A percentile compares a stretch with the other conserved stretches of the same genome.
phyloP scores from a whole-genome alignment of 2,113 vertebrate genomes.

The Arenaria interpres region DNA sequence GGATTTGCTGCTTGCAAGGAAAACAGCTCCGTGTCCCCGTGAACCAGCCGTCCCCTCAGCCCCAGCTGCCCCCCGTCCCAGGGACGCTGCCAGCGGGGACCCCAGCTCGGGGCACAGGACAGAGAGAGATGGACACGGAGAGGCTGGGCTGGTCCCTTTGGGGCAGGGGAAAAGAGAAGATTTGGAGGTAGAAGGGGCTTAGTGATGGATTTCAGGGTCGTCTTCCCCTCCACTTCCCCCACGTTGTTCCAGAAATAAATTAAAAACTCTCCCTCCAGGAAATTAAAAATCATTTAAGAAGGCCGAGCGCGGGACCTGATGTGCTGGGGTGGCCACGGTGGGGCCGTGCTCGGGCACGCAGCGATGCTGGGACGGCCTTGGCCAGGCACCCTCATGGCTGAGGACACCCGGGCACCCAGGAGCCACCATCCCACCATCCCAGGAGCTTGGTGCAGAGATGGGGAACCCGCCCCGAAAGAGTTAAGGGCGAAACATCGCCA shows the following conservation, averaged over 20 bases:
- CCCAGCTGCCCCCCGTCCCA: neutral
- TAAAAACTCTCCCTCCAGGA: slow-evolving; percentile 47
- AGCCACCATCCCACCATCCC: neutral
- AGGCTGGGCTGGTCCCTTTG: neutral
- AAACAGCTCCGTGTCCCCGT: neutral
- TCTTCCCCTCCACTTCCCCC: neutral
- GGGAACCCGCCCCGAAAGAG: neutral
- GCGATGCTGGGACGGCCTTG: neutral
- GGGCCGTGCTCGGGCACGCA: fast-evolving
- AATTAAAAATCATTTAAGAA: slow-evolving; percentile 38
- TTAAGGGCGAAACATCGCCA: slow-evolving; percentile 18
- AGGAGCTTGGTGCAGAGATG: fast-evolving
- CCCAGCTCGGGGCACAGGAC: neutral
- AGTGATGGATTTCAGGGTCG: neutral
- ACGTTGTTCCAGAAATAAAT: slow-evolving; percentile 40
- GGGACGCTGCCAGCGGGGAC: neutral
- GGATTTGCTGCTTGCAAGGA: neutral
- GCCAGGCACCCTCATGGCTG: neutral
- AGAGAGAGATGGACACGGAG: neutral
- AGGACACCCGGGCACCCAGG: neutral
- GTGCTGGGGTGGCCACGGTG: fast-evolving
- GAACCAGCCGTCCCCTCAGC: neutral
- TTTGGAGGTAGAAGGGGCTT: neutral
- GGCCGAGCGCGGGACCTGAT: neutral
- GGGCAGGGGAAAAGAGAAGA: neutral